These are phyloP conservation scores for Lanistes nyassanus DNA, from an alignment of 1,140 invertebrate species.

Conservation along the genomic window DNA sequence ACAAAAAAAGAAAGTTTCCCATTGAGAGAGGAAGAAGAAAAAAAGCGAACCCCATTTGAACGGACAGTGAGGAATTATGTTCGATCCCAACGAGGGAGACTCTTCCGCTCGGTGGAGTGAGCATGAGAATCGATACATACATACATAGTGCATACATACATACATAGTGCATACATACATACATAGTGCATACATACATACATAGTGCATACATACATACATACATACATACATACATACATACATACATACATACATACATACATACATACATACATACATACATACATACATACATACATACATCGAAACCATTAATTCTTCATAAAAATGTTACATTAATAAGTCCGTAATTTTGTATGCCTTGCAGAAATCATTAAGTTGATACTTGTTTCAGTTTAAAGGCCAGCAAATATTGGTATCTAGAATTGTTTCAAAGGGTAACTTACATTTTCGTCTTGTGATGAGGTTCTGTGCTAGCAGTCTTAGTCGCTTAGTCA, in stretches of 20 bases:
- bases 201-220: too few relatives aligned
- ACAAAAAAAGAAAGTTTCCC: too few relatives aligned
- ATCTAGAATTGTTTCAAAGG: too few relatives aligned
- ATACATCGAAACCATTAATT: not conserved
- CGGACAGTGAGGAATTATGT: too few relatives aligned
- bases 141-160: not conserved
- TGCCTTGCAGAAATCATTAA: too few relatives aligned
- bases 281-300: constrained; percentile 6
- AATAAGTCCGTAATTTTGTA: too few relatives aligned
- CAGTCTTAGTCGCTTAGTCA: not conserved
- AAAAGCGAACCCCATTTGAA: not conserved
- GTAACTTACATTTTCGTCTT: too few relatives aligned
- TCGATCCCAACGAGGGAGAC: too few relatives aligned
- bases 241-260: not conserved
- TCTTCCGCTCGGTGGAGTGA: not conserved
- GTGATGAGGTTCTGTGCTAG: not conserved
- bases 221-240: constrained; percentile 12
- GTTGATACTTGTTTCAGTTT: too few relatives aligned
- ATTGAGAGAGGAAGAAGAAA: constrained; percentile 6
- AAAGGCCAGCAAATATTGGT: too few relatives aligned
- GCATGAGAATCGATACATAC: constrained; percentile 8
- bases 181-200: too few relatives aligned
- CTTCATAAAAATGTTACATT: not conserved
- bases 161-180: too few relatives aligned
- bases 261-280: not conserved